These are phyloP conservation scores for Nothocercus julius DNA, from an alignment of 2,113 vertebrate species.

Conservation along the genomic window DNA sequence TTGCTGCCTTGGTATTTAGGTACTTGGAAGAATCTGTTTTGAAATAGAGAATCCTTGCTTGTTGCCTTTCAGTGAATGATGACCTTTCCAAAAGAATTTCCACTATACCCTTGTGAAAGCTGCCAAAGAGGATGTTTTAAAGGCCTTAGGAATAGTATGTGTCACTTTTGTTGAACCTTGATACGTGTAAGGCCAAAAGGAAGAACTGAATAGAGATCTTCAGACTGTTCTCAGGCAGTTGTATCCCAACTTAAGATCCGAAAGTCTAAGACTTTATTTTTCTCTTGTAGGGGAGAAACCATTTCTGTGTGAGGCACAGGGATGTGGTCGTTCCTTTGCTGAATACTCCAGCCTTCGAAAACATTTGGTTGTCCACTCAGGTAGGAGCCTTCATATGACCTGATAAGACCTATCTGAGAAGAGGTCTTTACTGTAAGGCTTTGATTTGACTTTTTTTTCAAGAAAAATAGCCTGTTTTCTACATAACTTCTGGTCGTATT, in stretches of 20 bases:
- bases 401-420: neutral
- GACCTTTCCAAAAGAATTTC: neutral
- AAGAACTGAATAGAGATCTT: neutral
- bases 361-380: conserved; percentile 97
- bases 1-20: neutral
- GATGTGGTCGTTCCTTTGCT: conserved; percentile 95
- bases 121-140: neutral
- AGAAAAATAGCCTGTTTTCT: neutral
- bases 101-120: neutral
- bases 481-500: neutral
- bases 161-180: neutral
- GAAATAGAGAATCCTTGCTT: neutral
- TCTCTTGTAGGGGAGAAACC: conserved; percentile 90
- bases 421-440: neutral
- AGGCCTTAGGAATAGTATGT: neutral
- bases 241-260: neutral
- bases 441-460: neutral
- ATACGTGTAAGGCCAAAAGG: neutral
- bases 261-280: conserved; percentile 12
- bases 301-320: conserved; percentile 93
- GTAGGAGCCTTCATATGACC: conserved; percentile 73
- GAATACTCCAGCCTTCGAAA: conserved; percentile 99
- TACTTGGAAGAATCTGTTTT: neutral
- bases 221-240: neutral
- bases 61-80: neutral